Evolutionary conservation across 2,797 vertebrate species (phyloP).

Genomic region (Oryzias dopingdopingensis): DNA sequence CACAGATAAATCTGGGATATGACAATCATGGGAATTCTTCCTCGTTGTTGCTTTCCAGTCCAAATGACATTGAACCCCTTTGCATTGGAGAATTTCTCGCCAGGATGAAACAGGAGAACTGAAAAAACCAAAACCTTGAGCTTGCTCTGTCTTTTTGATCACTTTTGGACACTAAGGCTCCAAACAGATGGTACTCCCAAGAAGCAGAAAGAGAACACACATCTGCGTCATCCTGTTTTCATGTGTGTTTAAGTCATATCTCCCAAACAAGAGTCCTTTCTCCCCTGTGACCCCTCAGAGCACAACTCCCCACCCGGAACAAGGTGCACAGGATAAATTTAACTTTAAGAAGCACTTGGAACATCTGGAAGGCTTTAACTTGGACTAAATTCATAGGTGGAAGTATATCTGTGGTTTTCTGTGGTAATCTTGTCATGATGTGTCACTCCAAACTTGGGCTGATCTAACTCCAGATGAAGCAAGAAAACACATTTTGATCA

Average conservation of each 20-base stretch:
- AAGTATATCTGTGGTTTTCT: conserved; percentile 28
- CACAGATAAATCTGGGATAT: conserved; percentile 1
- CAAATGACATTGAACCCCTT: too few relatives aligned
- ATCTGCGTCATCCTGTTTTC: background rate
- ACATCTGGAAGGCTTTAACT: conserved; percentile 69
- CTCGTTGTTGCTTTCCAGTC: conserved; percentile 24
- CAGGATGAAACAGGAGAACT: too few relatives aligned
- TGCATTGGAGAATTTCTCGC: too few relatives aligned
- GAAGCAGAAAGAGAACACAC: conserved; percentile 1
- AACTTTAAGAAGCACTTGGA: conserved; percentile 25
- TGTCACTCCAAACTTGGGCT: conserved; percentile 30
- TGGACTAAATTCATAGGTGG: conserved; percentile 51
- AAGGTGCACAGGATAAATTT: conserved; percentile 27
- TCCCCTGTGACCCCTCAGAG: conserved; percentile 45
- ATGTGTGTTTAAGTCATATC: conserved; percentile 35
- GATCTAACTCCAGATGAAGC: conserved; percentile 11
- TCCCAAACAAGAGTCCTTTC: conserved; percentile 42
- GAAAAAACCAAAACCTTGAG: conserved; percentile 43
- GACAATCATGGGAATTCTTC: conserved; percentile 6
- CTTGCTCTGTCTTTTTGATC: conserved; percentile 45
- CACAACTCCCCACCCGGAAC: conserved; percentile 28
- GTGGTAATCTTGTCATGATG: conserved; percentile 37
- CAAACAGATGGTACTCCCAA: conserved; percentile 1
- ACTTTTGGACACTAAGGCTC: conserved; percentile 31
- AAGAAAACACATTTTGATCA: conserved; percentile 30